phyloP scores from a whole-genome alignment of 2,888 invertebrate species.

The Esperia sulphurella region DNA sequence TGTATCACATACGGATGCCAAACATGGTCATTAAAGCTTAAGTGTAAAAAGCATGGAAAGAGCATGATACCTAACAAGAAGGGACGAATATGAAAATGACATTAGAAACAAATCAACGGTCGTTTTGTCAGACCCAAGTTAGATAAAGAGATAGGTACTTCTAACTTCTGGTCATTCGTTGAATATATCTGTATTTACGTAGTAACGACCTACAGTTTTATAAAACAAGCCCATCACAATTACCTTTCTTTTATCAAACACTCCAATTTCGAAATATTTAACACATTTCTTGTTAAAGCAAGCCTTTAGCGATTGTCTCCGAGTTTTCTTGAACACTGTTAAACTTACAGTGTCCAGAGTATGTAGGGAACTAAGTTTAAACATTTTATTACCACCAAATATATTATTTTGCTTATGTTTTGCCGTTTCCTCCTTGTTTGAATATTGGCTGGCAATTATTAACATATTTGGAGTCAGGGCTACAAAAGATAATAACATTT shows the following conservation, averaged over 20 bases:
- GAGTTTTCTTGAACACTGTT: constrained; percentile 77
- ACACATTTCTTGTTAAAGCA: constrained; percentile 64
- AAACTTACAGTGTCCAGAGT: constrained; percentile 28
- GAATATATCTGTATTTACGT: too few relatives aligned
- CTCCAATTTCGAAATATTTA: constrained; percentile 84
- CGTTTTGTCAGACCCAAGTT: too few relatives aligned
- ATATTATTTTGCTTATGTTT: neutral
- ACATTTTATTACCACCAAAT: constrained; percentile 4
- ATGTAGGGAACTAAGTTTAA: constrained; percentile 27
- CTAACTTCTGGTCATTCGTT: too few relatives aligned
- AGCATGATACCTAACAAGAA: too few relatives aligned
- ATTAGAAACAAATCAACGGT: too few relatives aligned
- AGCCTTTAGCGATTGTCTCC: constrained; percentile 81
- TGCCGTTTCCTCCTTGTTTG: neutral
- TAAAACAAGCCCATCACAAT: constrained; percentile 8
- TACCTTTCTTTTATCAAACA: constrained; percentile 77
- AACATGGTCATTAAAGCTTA: too few relatives aligned
- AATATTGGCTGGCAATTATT: neutral
- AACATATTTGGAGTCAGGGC: constrained; percentile 31
- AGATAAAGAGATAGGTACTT: too few relatives aligned
- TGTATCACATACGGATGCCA: too few relatives aligned
- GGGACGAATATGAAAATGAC: too few relatives aligned
- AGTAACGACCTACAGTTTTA: neutral
- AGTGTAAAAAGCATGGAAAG: too few relatives aligned
- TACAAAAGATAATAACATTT: constrained; percentile 20